These are phyloP conservation scores for Valencia hispanica DNA, from an alignment of 2,797 vertebrate species.

Conservation along the genomic window DNA sequence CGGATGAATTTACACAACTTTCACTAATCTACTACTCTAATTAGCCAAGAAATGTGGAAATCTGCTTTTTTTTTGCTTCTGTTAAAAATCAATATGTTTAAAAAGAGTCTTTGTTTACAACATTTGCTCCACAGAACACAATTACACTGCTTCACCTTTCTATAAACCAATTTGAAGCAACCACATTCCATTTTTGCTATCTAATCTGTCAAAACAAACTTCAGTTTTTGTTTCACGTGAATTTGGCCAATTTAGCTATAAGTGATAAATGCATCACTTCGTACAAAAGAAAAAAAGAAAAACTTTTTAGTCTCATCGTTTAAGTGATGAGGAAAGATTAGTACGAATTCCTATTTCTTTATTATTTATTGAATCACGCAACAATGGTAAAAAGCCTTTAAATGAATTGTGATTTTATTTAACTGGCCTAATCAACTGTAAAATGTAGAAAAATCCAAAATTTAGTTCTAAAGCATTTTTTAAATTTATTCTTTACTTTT, in stretches of 20 bases:
- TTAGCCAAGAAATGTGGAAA: background rate
- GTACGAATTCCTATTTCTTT: too few relatives aligned
- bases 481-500: background rate
- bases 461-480: background rate
- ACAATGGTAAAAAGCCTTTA: background rate
- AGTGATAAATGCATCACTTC: too few relatives aligned
- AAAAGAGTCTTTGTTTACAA: slow-evolving; percentile 4
- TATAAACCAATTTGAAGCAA: background rate
- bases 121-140: background rate
- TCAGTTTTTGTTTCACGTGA: background rate
- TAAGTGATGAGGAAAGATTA: too few relatives aligned
- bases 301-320: background rate
- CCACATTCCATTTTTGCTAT: background rate
- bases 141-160: background rate
- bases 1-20: slow-evolving; percentile 1
- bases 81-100: background rate
- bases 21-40: background rate
- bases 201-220: background rate
- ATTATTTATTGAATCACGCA: background rate
- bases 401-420: background rate
- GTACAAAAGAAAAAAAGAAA: background rate
- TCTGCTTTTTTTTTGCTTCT: background rate
- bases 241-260: background rate
- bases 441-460: background rate
- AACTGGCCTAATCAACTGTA: background rate